Percentiles rank a stretch among this genome's conserved stretches.
Evolutionary conservation across 2,113 vertebrate species (phyloP).

Genomic region (Cebidichthys violaceus): DNA sequence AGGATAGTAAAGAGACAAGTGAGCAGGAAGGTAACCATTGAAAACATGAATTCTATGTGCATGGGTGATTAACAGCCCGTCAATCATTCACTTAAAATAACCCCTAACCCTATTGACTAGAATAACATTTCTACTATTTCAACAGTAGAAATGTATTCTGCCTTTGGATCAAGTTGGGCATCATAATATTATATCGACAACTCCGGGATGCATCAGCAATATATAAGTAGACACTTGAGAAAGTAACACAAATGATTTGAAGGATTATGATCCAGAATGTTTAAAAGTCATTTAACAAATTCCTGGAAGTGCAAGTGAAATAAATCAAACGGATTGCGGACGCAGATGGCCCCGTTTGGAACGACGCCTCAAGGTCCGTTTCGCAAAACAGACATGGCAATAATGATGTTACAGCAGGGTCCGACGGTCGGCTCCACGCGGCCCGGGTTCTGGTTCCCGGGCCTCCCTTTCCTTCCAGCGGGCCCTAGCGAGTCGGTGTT

Average conservation of each 20-base stretch:
- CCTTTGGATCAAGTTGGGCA: neutral
- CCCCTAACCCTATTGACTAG: too few species aligned
- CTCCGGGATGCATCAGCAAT: neutral
- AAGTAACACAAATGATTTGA: neutral
- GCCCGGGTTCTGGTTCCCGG: too few species aligned
- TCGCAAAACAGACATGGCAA: too few species aligned
- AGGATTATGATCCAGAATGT: neutral
- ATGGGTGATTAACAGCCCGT: neutral
- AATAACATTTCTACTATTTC: neutral
- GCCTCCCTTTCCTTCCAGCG: too few species aligned
- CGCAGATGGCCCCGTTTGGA: too few species aligned
- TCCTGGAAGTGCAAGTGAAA: neutral
- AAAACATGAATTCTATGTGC: neutral
- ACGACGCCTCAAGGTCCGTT: too few species aligned
- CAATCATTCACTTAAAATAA: neutral
- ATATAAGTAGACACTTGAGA: neutral
- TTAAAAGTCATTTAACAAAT: neutral
- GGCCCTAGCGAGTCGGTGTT: too few species aligned
- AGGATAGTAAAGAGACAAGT: neutral
- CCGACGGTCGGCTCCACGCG: too few species aligned
- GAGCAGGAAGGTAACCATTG: neutral
- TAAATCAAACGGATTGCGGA: too few species aligned
- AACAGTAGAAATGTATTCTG: neutral
- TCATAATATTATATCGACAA: neutral
- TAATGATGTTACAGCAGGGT: too few species aligned